phyloP scores from a whole-genome alignment of 2,113 vertebrate genomes.

The Phylloscopus trochilus region DNA sequence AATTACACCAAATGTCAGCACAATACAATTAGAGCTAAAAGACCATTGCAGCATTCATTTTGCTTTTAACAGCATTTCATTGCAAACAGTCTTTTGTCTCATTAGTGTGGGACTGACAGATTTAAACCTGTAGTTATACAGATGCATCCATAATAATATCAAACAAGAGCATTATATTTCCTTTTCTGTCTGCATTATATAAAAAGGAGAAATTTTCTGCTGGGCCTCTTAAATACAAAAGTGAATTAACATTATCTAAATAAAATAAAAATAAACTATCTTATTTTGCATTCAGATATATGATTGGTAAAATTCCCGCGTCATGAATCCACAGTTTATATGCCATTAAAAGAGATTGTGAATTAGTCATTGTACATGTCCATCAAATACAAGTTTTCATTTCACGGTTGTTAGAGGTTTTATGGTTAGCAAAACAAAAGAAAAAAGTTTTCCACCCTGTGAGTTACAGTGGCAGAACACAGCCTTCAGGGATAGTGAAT shows the following conservation, averaged over 20 bases:
- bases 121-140: conserved; percentile 9
- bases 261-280: conserved; percentile 36
- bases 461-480: background rate
- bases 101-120: conserved; percentile 20
- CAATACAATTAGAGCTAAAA: conserved; percentile 55
- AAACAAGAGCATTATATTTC: background rate
- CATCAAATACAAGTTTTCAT: background rate
- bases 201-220: background rate
- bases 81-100: conserved; percentile 23
- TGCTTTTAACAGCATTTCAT: conserved; percentile 9
- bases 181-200: background rate
- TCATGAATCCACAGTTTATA: background rate
- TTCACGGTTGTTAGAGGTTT: background rate
- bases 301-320: background rate
- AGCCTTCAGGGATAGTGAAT: background rate
- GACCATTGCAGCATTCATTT: background rate
- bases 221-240: background rate
- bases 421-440: background rate
- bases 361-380: background rate
- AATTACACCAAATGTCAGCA: conserved; percentile 41
- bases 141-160: background rate
- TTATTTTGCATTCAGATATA: conserved; percentile 28
- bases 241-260: conserved; percentile 7
- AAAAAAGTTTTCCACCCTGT: background rate
- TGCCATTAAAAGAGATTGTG: background rate